phyloP scores from a whole-genome alignment of 2,113 vertebrate species.

The Calyptomena viridis region DNA sequence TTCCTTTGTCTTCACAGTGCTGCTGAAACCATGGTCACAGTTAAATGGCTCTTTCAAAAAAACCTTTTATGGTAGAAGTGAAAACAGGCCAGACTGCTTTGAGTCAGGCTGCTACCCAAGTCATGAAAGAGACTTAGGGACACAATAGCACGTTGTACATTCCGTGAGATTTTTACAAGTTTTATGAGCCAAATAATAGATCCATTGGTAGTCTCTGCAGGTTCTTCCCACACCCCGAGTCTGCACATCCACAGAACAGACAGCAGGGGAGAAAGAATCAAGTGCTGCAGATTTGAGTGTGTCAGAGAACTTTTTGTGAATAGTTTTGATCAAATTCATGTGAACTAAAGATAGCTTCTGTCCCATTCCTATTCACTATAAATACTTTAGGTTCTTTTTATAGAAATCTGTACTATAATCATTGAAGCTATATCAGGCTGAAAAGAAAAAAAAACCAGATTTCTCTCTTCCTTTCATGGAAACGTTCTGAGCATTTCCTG shows the following conservation, averaged over 20 bases:
- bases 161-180: constrained; percentile 75
- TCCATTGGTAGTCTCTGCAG: constrained; percentile 63
- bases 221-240: constrained; percentile 55
- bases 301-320: not conserved
- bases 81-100: constrained; percentile 68
- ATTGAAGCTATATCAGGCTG: not conserved
- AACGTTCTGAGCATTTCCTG: not conserved
- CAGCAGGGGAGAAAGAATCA: constrained; percentile 30
- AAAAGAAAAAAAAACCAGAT: not conserved
- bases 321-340: not conserved
- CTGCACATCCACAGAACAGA: constrained; percentile 47
- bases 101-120: constrained; percentile 69
- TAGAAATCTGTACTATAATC: not conserved
- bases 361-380: not conserved
- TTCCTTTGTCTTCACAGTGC: constrained; percentile 62
- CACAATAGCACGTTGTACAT: constrained; percentile 82
- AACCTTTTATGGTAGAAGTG: constrained; percentile 68
- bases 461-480: not conserved
- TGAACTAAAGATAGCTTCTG: not conserved
- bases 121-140: constrained; percentile 77
- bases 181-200: constrained; percentile 71
- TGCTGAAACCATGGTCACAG: constrained; percentile 74
- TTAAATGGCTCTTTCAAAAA: constrained; percentile 75
- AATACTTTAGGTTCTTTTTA: not conserved
- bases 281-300: not conserved